These are phyloP conservation scores for Oryzias dopingdopingensis DNA, from an alignment of 2,797 vertebrate species.

Conservation along the genomic window DNA sequence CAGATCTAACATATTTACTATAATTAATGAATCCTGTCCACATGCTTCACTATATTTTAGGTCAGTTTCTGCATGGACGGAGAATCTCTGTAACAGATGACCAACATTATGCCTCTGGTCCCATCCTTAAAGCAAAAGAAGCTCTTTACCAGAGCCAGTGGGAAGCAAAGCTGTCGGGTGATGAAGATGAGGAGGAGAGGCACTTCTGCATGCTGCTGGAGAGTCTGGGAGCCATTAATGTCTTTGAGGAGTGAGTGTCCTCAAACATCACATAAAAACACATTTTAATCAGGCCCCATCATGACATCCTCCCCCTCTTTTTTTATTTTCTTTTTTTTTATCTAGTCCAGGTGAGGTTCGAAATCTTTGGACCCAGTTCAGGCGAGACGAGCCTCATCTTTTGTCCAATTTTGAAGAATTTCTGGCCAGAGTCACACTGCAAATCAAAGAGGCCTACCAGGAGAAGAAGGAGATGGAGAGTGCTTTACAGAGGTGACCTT, in stretches of 20 bases:
- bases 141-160: slow-evolving; percentile 73
- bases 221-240: slow-evolving; percentile 81
- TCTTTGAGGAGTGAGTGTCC: slow-evolving; percentile 86
- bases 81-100: slow-evolving; percentile 71
- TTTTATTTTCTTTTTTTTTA: not conserved
- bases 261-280: not conserved
- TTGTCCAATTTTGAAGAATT: slow-evolving; percentile 90
- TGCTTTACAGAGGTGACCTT: slow-evolving; percentile 81
- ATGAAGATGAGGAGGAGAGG: slow-evolving; percentile 82
- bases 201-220: slow-evolving; percentile 88
- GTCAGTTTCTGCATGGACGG: slow-evolving; percentile 83
- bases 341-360: slow-evolving; percentile 83
- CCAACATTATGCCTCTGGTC: slow-evolving; percentile 28
- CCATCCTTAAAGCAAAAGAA: slow-evolving; percentile 59
- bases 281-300: not conserved
- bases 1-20: no score
- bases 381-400: slow-evolving; percentile 85
- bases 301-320: not conserved
- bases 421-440: slow-evolving; percentile 82
- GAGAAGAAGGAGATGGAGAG: slow-evolving; percentile 89
- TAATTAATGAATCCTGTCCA: not conserved
- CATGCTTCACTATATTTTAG: slow-evolving; percentile 56
- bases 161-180: slow-evolving; percentile 61
- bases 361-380: slow-evolving; percentile 86
- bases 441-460: slow-evolving; percentile 87